Conservation (phyloP, 2,113 vertebrate species). For the Condylura cristata region DNA sequence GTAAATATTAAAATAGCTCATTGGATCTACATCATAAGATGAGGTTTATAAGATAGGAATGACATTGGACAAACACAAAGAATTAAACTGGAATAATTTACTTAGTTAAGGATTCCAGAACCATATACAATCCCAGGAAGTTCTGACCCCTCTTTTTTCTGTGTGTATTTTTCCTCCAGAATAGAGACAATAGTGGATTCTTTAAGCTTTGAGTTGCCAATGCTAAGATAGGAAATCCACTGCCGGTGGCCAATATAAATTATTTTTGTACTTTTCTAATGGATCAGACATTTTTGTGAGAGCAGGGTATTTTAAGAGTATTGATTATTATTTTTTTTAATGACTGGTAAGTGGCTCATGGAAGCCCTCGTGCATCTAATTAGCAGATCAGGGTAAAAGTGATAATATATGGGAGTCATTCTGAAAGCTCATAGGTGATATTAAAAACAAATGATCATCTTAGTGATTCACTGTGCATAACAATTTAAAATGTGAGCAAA, state of each 20-base stretch:
- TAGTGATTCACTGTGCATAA: neutral
- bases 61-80: neutral
- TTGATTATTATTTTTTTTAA: neutral
- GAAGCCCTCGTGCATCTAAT: conserved; percentile 34
- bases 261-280: neutral
- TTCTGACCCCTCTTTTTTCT: neutral
- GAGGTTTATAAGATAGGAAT: neutral
- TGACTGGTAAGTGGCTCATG: neutral
- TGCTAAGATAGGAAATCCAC: neutral
- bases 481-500: conserved; percentile 44
- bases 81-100: neutral
- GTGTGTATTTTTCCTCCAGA: neutral
- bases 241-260: neutral
- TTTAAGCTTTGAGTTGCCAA: neutral
- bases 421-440: conserved; percentile 45
- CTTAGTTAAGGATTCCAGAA: neutral
- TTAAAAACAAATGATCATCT: conserved; percentile 51
- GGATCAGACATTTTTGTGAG: neutral
- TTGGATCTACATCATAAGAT: neutral
- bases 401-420: conserved; percentile 29
- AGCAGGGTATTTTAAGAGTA: neutral
- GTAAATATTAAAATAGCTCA: neutral
- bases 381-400: conserved; percentile 53
- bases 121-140: neutral
- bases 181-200: neutral